Base-by-base conservation (phyloP, 2,113 vertebrate species). In the Actenoides lindsayi region DNA sequence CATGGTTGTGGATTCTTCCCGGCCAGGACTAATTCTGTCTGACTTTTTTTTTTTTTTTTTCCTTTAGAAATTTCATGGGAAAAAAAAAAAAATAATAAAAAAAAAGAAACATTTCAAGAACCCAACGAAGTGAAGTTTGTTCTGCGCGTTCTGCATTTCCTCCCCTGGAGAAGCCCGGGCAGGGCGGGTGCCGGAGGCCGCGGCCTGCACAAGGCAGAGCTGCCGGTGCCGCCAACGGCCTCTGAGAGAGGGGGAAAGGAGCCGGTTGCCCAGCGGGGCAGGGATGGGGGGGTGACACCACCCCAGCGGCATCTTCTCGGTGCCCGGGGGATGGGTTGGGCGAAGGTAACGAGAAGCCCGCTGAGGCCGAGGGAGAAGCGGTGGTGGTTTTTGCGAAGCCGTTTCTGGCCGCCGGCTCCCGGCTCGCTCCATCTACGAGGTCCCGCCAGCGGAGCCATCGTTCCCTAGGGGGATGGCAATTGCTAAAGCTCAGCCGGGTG, bases 231-330 rank as follows among this genome's bases (percentile, higher is more conserved):
- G 7, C 3, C 2, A 16, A 56, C 35, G 88, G 75, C 73, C 90
- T 91, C 89, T 89, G 91, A 94, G 96, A 93, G 78, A 89, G 94
- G 94, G 94, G 91, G 93, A 86, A 67, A 57, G 56, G 70, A 80
- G 48, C 2, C 1, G 2, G 2, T 33, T 30, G 0, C 42, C 42
- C 1, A n/a, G 50, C 1, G 11, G 87, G 56, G 76, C 1, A 11
- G 78, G 16, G 37, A 16, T 9, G 57, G 64, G 59, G 64, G 59
- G 74, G 39, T 1, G 14, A 46, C 12, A 51, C 15, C 2, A 19
- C 42, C 42, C 51, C 37, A 7, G 50, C 20, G 39, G 41, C 25
- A 65, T 30, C 63, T 30, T 30, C 39, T 19, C 37, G 0, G 41
- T 37, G 73, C 42, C 78, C 56, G 19, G 0, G 12, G 6, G 37